Base-by-base conservation (phyloP, 1,140 invertebrate species). In the Hylaeus volcanicus region DNA sequence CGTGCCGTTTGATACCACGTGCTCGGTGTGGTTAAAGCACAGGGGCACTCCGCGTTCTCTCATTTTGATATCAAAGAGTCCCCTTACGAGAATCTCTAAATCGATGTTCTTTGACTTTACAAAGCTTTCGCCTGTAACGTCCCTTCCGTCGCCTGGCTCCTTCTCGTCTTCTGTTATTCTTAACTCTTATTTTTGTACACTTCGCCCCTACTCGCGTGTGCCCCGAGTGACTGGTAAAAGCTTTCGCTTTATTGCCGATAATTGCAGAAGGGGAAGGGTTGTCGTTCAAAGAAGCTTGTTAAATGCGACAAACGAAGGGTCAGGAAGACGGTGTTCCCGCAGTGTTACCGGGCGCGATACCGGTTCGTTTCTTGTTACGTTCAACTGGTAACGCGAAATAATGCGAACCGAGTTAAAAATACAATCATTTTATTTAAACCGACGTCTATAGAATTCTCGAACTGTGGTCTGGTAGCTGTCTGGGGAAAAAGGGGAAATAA, bases 1-100 rank as follows among this genome's bases (percentile, higher is more conserved):
- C 77, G 77, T 73, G 70, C 60, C 77, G 77, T 79, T 79, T 79
- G 77, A 79, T 79, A 79, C 77, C 77, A 79, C 77, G 77, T 79
- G 77, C 70, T 45, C 60, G 41, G 51, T 39, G 70, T 48, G 77
- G 70, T 79, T 74, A 58, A 79, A 65, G 77, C 77, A 74, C 77
- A 74, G 61, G 71, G 77, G 61, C 65, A 65, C 71, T 79, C 56
- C 45, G 48, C 61, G 70, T 74, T 64, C 77, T 79, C 77, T 79
- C 77, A 79, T 74, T 79, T 79, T 79, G 70, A 79, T 79, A 79
- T 79, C 77, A 79, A 79, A 79, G 77, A 65, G 70, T 58, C 45
- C 65, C 45, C 65, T 51, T 45, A 51, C 65, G 4, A 56, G 51
- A 48, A 65, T 58, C 77, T 66, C 71, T 74, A 79, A 79, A 79